Base-by-base conservation (phyloP, 64 coral and sea anemone genomes). In the Dendronephthya gigantea region DNA sequence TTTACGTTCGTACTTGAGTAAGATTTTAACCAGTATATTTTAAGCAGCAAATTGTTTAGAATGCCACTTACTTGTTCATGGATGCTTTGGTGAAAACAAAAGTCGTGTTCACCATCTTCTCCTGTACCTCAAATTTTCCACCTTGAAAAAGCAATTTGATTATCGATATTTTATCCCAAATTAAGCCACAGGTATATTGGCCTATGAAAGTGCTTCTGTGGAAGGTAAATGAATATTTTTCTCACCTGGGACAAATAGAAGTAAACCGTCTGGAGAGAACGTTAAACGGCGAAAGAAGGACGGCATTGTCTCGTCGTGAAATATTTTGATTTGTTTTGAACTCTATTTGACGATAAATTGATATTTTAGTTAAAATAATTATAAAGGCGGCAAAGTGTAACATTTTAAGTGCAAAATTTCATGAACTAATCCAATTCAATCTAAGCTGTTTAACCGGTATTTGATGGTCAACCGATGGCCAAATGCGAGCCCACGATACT, bases 41-140 rank as follows among this genome's bases (percentile, higher is more conserved):
- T 66, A 30, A 30, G 19, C 6, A 79, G 1, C 8, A 4, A 28
- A 79, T 33, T 35, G 31, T 39, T 28, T 9, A 39, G 32, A 33
- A 19, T 9, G n/a, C n/a, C n/a, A 15, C 95, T 91, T 52, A 98
- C 95, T 98, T 98, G 87, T 93, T 98, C 31, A 92, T 90, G 19
- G 92, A 98, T 48, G 84, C 90, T 82, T 92, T 86, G 15, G 95
- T 93, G 72, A 98, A 98, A n/a, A 98, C 90, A 85, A 89, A 98
- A 13, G 95, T 93, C 31, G 95, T 91, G 75, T 98, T 93, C 9
- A 98, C 35, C 48, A 86, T 83, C 68, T 93, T 89, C 36, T 90
- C 91, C 8, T 90, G 49, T 19, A 90, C 32, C 0, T 98, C 95
- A 58, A 98, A 83, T 30, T 86, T 88, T 8, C 95, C 95, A 87